These are phyloP conservation scores for Caenorhabditis briggsae DNA, from an alignment of 1,140 invertebrate species.

Conservation along the genomic window DNA sequence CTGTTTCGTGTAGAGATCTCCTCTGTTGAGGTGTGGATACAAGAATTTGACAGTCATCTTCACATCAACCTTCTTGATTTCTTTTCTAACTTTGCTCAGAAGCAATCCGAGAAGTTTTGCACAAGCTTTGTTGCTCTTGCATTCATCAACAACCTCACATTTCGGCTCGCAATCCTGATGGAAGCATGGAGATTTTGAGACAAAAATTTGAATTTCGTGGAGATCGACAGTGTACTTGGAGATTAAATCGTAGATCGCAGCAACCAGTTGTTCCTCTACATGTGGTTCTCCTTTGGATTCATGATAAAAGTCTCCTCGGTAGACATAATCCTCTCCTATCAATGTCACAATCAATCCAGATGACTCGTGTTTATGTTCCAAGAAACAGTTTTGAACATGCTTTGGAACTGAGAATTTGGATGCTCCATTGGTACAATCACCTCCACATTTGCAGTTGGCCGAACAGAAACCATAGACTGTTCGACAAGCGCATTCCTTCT, in stretches of 20 bases:
- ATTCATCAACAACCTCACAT: conserved; percentile 78
- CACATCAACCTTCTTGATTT: conserved; percentile 77
- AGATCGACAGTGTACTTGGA: conserved; percentile 78
- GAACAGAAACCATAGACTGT: conserved; percentile 77
- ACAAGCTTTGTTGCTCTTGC: conserved; percentile 77
- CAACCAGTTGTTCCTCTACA: conserved; percentile 77
- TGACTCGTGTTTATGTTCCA: conserved; percentile 77
- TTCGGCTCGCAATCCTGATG: conserved; percentile 78
- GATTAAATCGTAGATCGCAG: conserved; percentile 77
- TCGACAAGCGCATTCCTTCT: conserved; percentile 77
- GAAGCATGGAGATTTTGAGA: conserved; percentile 77
- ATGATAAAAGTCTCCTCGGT: conserved; percentile 78
- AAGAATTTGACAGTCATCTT: conserved; percentile 76
- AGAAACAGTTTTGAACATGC: conserved; percentile 77
- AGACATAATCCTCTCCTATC: conserved; percentile 76
- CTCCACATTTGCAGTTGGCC: conserved; percentile 75
- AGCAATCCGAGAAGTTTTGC: conserved; percentile 76
- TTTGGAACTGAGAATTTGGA: conserved; percentile 78
- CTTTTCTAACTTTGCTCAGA: conserved; percentile 76
- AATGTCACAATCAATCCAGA: conserved; percentile 77
- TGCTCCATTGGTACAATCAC: conserved; percentile 77
- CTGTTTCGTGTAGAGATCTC: conserved; percentile 77
- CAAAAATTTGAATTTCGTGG: conserved; percentile 78
- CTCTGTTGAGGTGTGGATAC: conserved; percentile 77
- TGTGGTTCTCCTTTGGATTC: conserved; percentile 77